phyloP scores from a whole-genome alignment of 2,113 vertebrate genomes.

The Toxotes jaculatrix region DNA sequence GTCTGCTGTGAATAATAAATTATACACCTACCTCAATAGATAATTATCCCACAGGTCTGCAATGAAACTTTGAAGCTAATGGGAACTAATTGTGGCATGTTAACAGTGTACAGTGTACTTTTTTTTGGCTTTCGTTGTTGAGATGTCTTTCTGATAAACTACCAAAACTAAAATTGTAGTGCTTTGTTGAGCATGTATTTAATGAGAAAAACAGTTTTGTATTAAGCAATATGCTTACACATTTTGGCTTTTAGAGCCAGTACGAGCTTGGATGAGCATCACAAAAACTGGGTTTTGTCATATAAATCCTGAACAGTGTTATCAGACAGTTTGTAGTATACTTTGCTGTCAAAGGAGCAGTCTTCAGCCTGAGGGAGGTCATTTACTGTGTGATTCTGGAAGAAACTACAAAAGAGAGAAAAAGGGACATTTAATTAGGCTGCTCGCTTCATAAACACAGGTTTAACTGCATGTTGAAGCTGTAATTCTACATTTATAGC shows the following conservation, averaged over 20 bases:
- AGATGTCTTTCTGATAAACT: not conserved
- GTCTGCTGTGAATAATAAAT: too few relatives aligned
- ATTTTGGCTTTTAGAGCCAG: not conserved
- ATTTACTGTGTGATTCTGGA: not conserved
- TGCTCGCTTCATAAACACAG: conserved; percentile 6
- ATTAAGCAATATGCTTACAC: not conserved
- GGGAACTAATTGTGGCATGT: too few relatives aligned
- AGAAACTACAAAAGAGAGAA: not conserved
- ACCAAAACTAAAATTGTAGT: not conserved
- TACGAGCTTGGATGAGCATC: not conserved
- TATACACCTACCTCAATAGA: too few relatives aligned
- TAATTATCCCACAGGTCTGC: too few relatives aligned
- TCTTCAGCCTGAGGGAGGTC: not conserved
- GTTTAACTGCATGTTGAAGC: not conserved
- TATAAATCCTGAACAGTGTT: not conserved
- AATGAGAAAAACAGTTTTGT: not conserved
- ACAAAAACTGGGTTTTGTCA: not conserved
- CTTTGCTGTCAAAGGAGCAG: not conserved
- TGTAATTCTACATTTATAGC: conserved; percentile 16
- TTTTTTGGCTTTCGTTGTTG: not conserved
- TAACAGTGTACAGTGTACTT: too few relatives aligned
- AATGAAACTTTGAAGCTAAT: too few relatives aligned
- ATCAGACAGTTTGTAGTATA: not conserved
- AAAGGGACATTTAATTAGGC: conserved; percentile 4
- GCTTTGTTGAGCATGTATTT: not conserved